phyloP scores from a whole-genome alignment of 2,797 vertebrate species.

The Sphenopsis melanotis region DNA sequence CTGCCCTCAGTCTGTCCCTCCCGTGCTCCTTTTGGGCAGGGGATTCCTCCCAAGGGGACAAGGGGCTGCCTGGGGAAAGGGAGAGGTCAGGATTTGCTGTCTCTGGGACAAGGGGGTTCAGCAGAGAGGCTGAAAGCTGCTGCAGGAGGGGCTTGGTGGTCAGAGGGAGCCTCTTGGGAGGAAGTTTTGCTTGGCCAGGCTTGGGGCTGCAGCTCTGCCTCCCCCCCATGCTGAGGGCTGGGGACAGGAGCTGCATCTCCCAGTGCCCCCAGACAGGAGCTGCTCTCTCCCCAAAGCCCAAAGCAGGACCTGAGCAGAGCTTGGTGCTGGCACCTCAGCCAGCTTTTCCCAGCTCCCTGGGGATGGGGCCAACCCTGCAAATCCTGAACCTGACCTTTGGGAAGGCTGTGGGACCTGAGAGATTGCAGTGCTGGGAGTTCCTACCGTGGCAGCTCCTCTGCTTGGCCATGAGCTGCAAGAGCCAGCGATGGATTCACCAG shows the following conservation, averaged over 20 bases:
- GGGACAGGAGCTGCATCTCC: background rate
- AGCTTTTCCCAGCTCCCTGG: background rate
- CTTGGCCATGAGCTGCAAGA: background rate
- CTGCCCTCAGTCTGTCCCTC: background rate
- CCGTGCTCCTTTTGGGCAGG: fast-evolving
- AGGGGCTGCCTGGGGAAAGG: background rate
- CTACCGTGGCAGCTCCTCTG: fast-evolving
- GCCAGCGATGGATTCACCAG: fast-evolving
- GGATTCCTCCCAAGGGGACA: background rate
- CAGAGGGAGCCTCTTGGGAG: fast-evolving
- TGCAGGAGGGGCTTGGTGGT: background rate
- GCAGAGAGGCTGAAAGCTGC: background rate
- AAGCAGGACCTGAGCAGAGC: background rate
- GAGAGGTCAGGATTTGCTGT: background rate
- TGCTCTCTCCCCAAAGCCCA: background rate
- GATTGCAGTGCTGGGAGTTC: background rate
- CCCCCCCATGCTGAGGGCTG: background rate
- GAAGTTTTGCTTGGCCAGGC: background rate
- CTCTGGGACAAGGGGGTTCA: background rate
- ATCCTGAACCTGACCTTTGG: background rate
- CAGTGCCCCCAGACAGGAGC: background rate
- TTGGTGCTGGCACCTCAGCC: background rate
- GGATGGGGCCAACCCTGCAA: fast-evolving
- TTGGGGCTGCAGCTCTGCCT: background rate
- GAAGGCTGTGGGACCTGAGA: background rate